These are phyloP conservation scores for Mythimna loreyi DNA, from an alignment of 2,888 invertebrate genomes.

Conservation along the genomic window DNA sequence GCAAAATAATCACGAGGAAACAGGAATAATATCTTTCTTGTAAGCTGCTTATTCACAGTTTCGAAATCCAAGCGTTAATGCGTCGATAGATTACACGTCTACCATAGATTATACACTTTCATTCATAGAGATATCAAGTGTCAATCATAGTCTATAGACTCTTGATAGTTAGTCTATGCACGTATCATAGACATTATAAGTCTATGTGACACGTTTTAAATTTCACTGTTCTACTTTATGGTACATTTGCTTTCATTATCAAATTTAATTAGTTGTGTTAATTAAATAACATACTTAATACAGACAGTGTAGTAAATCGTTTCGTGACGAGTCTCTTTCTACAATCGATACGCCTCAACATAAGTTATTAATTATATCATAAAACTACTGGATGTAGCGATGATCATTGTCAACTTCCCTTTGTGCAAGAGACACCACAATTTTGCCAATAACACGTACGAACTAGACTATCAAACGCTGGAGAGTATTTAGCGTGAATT, in stretches of 20 bases:
- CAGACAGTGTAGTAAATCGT: too few species aligned
- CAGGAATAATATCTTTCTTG: neutral
- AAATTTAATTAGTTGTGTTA: neutral
- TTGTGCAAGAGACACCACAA: too few species aligned
- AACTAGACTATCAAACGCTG: too few species aligned
- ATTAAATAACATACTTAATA: too few species aligned
- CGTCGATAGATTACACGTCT: constrained; percentile 15
- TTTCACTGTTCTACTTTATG: constrained; percentile 43
- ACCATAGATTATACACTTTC: constrained; percentile 47
- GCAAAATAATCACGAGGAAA: neutral
- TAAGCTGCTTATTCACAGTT: constrained; percentile 15
- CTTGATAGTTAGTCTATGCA: constrained; percentile 50
- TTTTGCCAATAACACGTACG: too few species aligned
- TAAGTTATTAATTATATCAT: too few species aligned
- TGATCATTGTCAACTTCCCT: too few species aligned
- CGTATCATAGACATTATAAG: constrained; percentile 46
- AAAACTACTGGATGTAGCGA: too few species aligned
- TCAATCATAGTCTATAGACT: constrained; percentile 47
- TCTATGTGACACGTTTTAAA: constrained; percentile 37
- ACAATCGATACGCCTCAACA: too few species aligned
- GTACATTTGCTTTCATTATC: constrained; percentile 35
- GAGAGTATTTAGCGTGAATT: too few species aligned
- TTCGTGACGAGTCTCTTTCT: too few species aligned
- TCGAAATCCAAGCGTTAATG: constrained; percentile 26
- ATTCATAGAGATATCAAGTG: constrained; percentile 51